Evolutionary conservation across 2,797 vertebrate species (phyloP).

Genomic region (Buphagus erythrorhynchus): DNA sequence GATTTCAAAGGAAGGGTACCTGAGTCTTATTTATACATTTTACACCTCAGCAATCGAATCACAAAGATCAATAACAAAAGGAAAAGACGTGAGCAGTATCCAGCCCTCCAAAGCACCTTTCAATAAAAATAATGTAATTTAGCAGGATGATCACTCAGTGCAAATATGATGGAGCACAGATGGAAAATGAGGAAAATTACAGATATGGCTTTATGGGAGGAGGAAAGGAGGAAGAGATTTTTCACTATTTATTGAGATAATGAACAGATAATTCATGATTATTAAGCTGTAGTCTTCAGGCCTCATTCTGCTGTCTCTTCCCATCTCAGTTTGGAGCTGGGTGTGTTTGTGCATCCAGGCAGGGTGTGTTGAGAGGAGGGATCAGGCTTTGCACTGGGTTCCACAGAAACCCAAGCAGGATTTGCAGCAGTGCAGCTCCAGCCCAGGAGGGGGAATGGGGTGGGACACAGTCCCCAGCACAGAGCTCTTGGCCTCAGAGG

Average conservation of each 20-base stretch:
- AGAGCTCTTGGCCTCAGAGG: not conserved
- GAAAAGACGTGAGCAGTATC: not conserved
- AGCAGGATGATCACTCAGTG: constrained; percentile 43
- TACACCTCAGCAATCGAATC: constrained; percentile 38
- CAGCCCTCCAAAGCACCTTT: constrained; percentile 53
- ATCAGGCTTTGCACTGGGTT: not conserved
- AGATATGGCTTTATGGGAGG: constrained; percentile 22
- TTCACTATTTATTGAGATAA: constrained; percentile 63
- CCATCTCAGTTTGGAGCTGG: not conserved
- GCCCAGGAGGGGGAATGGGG: not conserved
- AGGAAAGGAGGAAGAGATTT: constrained; percentile 52
- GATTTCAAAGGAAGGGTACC: constrained; percentile 49
- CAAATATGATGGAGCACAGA: constrained; percentile 59
- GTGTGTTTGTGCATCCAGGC: not conserved
- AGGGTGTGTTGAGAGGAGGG: not conserved
- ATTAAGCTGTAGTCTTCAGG: constrained; percentile 41
- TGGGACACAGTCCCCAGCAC: not conserved
- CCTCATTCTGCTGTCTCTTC: not conserved
- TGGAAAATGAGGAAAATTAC: constrained; percentile 57
- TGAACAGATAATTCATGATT: constrained; percentile 57
- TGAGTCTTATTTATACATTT: constrained; percentile 28
- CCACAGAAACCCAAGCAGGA: not conserved
- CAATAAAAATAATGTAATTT: constrained; percentile 62
- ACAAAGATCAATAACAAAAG: constrained; percentile 41
- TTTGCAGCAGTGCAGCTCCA: not conserved